Base-by-base conservation (phyloP, 1,140 invertebrate genomes). In the Drosophila rhopaloa region DNA sequence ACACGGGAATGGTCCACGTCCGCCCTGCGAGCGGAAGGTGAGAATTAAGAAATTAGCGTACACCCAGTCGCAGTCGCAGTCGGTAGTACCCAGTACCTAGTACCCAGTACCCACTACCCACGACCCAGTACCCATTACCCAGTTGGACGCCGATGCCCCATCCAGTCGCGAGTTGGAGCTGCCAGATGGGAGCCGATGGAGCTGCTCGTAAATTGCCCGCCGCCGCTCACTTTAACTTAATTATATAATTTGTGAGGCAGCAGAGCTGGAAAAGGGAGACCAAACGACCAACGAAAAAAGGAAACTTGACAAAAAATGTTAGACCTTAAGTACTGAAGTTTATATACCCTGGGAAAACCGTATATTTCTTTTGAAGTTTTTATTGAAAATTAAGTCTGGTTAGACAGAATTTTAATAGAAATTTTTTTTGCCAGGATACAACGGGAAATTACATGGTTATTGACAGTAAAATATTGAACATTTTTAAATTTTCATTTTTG, bases 21-120 rank as follows among this genome's bases (percentile, higher is more conserved):
- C 81, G 83, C 81, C 78, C 63, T 59, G 81, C 66, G 55, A 91
- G 79, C 88, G 88, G 88, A 91, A 91, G 88, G 88, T 91, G 89
- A 90, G 90, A 91, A 91, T 91, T 91, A 91, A 91, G 88, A 91
- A 91, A 91, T 91, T 91, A 91, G 75, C 78, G 71, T 81, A 46
- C 57, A 67, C 73, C 48, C 61, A 53, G 48, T 19, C 73, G 43
- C 61, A 53, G 48, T n/a, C 35, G 35, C 51, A 9, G n/a, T 24
- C 24, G 24, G 24, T 24, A 32, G 38, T 61, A 62, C 38, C 60
- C 60, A 41, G 24, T 63, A 48, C 7, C 61, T 55, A 63, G 27
- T 58, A 14, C 27, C 43, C 29, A 50, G 8, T 19, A 44, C 0
- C 16, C 60, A 56, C 16, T 32, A 38, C 16, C 62, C 56, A 19